A percentile compares a stretch with the other conserved stretches of the same genome.
Evolutionary conservation across 2,797 vertebrate genomes (phyloP).

Genomic region (Rhinichthys osculus): DNA sequence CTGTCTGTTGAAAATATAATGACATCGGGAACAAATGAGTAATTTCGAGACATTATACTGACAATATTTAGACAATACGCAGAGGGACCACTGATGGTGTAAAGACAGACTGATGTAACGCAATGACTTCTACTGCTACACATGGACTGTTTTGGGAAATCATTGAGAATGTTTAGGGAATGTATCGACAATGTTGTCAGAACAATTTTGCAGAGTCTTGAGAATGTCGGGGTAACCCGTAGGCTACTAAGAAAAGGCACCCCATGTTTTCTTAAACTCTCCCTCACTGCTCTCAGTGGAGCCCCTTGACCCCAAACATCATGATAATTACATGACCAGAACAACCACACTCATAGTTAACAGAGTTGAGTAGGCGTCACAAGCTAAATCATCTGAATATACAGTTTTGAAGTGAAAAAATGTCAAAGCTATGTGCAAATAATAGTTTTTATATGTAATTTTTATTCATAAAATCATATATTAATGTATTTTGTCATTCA

Average conservation of each 20-base stretch:
- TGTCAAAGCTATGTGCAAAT: background rate
- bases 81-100: slow-evolving; percentile 41
- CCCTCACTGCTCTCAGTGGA: slow-evolving; percentile 58
- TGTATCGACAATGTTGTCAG: slow-evolving; percentile 65
- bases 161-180: slow-evolving; percentile 60
- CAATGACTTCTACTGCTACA: slow-evolving; percentile 22
- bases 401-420: slow-evolving; percentile 19
- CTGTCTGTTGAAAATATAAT: slow-evolving; percentile 39
- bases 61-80: slow-evolving; percentile 46
- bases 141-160: slow-evolving; percentile 50
- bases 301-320: slow-evolving; percentile 47
- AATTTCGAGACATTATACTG: slow-evolving; percentile 18
- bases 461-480: background rate
- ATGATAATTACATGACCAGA: slow-evolving; percentile 58
- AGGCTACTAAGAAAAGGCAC: slow-evolving; percentile 53
- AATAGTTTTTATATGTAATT: background rate
- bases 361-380: background rate
- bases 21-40: slow-evolving; percentile 37
- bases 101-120: slow-evolving; percentile 37
- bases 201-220: slow-evolving; percentile 45
- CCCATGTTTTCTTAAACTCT: slow-evolving; percentile 81
- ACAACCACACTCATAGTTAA: slow-evolving; percentile 33
- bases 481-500: background rate
- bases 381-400: slow-evolving; percentile 27
- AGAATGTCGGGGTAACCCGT: slow-evolving; percentile 44